Evolutionary conservation across 2,113 vertebrate genomes (phyloP).

Genomic region (Tiliqua scincoides): DNA sequence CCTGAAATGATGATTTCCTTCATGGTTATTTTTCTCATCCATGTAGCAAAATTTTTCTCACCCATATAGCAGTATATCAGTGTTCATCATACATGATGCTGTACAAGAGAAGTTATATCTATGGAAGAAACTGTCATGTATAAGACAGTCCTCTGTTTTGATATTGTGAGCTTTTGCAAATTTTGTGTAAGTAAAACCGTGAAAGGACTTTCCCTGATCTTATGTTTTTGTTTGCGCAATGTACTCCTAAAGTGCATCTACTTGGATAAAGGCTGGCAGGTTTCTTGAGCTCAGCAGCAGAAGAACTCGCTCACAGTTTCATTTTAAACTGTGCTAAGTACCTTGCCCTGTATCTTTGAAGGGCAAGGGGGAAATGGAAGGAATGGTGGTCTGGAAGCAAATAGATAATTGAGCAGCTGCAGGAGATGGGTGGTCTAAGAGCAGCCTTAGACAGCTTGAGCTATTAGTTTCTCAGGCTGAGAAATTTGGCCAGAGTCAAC

Average conservation of each 20-base stretch:
- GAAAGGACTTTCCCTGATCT: neutral
- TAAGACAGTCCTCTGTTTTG: neutral
- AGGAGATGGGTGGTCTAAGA: neutral
- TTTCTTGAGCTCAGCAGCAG: neutral
- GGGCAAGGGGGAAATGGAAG: neutral
- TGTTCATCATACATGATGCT: too few relatives aligned
- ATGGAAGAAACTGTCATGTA: neutral
- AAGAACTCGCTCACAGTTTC: constrained; percentile 23
- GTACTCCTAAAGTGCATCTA: neutral
- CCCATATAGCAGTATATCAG: neutral
- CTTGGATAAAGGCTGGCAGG: neutral
- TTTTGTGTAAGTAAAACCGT: constrained; percentile 13
- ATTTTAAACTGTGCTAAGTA: neutral
- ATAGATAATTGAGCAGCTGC: neutral
- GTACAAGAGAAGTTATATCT: neutral
- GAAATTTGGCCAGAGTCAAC: neutral
- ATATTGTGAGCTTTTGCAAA: neutral
- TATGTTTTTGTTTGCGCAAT: constrained; percentile 7
- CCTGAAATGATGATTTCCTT: neutral
- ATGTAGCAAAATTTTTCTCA: too few relatives aligned
- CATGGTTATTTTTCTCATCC: neutral
- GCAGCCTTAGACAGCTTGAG: neutral
- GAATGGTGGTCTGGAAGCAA: neutral
- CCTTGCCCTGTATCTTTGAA: neutral
- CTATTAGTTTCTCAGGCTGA: neutral